Evolutionary conservation across 2,113 vertebrate genomes (phyloP).

Genomic region (Rhinolophus sinicus): DNA sequence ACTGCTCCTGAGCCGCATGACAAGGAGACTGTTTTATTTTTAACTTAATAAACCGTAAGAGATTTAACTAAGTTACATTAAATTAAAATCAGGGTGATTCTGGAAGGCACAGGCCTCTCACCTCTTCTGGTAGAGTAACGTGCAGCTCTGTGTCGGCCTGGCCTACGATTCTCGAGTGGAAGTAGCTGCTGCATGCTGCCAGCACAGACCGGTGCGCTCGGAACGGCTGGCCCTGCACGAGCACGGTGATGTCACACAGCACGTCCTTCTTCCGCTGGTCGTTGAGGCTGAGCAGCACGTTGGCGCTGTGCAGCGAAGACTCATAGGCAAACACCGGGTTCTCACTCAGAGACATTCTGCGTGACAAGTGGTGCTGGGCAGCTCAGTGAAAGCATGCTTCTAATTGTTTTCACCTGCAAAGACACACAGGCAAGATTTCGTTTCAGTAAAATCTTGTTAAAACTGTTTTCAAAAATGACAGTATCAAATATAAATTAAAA

Average conservation of each 20-base stretch:
- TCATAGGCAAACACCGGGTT: constrained; percentile 88
- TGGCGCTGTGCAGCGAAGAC: constrained; percentile 87
- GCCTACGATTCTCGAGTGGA: constrained; percentile 88
- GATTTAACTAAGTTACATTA: neutral
- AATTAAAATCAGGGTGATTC: neutral
- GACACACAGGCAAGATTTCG: neutral
- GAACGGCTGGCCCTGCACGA: constrained; percentile 91
- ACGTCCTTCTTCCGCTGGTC: constrained; percentile 87
- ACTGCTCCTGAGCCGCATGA: neutral
- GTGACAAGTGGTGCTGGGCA: constrained; percentile 39
- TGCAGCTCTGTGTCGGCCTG: constrained; percentile 85
- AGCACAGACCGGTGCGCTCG: constrained; percentile 93
- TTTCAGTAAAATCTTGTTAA: rapidly evolving
- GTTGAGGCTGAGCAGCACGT: constrained; percentile 86
- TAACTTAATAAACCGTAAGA: neutral
- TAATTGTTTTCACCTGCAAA: constrained; percentile 75
- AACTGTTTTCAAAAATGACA: neutral
- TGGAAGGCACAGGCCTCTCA: constrained; percentile 75
- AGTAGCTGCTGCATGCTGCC: constrained; percentile 94
- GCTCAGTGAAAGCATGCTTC: constrained; percentile 87
- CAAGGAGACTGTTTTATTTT: neutral
- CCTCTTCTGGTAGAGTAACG: constrained; percentile 94
- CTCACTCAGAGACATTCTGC: constrained; percentile 89
- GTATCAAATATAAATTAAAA: neutral
- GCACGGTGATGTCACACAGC: constrained; percentile 90